These are phyloP conservation scores for Chelonus formosanus DNA, from an alignment of 2,888 invertebrate genomes.

Conservation along the genomic window DNA sequence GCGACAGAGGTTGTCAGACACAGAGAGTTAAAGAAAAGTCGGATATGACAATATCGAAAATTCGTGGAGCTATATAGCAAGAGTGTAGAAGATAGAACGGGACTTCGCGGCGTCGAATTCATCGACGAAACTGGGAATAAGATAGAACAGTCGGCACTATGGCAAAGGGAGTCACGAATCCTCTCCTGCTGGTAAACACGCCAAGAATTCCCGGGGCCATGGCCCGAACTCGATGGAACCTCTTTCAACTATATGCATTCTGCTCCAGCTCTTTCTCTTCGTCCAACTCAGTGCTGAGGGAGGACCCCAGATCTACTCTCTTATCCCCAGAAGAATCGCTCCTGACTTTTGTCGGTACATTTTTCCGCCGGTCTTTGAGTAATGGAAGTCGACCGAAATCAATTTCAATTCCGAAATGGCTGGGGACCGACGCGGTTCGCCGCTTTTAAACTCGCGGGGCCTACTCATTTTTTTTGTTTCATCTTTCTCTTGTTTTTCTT, in stretches of 20 bases:
- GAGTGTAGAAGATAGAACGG: conserved; percentile 25
- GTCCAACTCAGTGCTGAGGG: conserved; percentile 22
- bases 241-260: conserved; percentile 40
- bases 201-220: conserved; percentile 53
- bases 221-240: conserved; percentile 40
- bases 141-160: conserved; percentile 34
- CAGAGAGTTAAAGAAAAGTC: conserved; percentile 11
- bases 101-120: conserved; percentile 24
- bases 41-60: conserved; percentile 34
- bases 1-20: conserved; percentile 14
- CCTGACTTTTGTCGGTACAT: conserved; percentile 57
- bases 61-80: conserved; percentile 25
- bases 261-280: conserved; percentile 26
- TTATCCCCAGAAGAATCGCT: conserved; percentile 55
- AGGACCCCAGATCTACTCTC: conserved; percentile 37
- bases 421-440: conserved; percentile 40
- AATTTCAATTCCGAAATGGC: conserved; percentile 55
- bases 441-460: conserved; percentile 37
- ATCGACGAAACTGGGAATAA: conserved; percentile 32
- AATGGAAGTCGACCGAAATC: conserved; percentile 59
- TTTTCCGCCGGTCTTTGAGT: conserved; percentile 54
- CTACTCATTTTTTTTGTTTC: conserved; percentile 28
- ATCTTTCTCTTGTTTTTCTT: conserved; percentile 10
- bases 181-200: conserved; percentile 55
- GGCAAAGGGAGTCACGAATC: conserved; percentile 45